Evolutionary conservation across 2,888 invertebrate species (phyloP).

Genomic region (Operophtera brumata): DNA sequence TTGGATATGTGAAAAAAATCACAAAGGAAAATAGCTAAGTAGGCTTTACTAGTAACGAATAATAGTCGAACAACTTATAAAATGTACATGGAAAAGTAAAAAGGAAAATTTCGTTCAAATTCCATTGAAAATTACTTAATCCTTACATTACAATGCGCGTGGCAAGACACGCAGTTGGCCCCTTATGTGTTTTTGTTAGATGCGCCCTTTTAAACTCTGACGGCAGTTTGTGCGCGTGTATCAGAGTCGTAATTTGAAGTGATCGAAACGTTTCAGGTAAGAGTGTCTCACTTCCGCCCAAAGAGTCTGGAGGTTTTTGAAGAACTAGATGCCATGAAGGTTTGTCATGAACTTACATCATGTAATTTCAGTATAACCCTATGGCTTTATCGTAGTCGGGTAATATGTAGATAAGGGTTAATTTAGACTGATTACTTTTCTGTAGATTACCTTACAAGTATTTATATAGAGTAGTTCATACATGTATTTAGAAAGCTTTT

Average conservation of each 20-base stretch:
- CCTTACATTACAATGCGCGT: too few relatives aligned
- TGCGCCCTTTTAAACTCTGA: too few relatives aligned
- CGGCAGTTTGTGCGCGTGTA: background rate
- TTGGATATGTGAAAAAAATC: too few relatives aligned
- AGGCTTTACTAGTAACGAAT: too few relatives aligned
- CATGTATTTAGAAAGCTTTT: constrained; percentile 33
- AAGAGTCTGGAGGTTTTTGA: constrained; percentile 68
- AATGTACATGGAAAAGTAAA: too few relatives aligned
- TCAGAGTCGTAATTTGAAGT: constrained; percentile 21
- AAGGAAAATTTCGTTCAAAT: too few relatives aligned
- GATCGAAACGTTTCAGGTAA: constrained; percentile 63
- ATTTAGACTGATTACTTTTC: constrained; percentile 3
- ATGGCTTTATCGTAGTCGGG: background rate
- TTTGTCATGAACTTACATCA: constrained; percentile 50
- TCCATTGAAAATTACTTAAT: too few relatives aligned
- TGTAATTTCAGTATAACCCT: constrained; percentile 20
- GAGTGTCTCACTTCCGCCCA: constrained; percentile 47
- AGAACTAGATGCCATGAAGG: constrained; percentile 67
- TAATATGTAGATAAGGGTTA: background rate
- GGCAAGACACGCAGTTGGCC: too few relatives aligned
- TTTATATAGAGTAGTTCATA: constrained; percentile 21
- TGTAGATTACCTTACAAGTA: constrained; percentile 20
- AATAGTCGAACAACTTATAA: too few relatives aligned
- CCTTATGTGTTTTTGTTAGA: too few relatives aligned
- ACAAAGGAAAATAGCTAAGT: too few relatives aligned